Evolutionary conservation across 2,888 invertebrate genomes (phyloP).

Genomic region (Lycia hirtaria): DNA sequence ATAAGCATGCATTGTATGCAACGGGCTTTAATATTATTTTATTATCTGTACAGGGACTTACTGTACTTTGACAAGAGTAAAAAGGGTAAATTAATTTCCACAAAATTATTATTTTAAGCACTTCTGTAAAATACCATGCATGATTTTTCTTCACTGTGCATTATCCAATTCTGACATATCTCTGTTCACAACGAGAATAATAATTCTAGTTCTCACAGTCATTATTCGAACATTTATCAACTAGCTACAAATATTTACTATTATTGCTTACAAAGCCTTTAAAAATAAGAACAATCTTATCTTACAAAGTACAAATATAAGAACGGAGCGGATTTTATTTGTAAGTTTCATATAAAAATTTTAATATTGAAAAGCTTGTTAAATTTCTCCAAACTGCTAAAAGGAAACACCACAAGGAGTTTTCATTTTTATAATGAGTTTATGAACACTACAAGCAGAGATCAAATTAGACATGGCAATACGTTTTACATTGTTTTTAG

Average conservation of each 20-base stretch:
- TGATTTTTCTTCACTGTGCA: neutral
- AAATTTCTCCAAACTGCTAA: conserved; percentile 62
- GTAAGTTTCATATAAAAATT: conserved; percentile 59
- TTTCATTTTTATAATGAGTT: conserved; percentile 47
- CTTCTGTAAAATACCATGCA: conserved; percentile 17
- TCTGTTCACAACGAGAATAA: conserved; percentile 48
- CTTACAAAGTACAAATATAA: conserved; percentile 63
- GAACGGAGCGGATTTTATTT: conserved; percentile 62
- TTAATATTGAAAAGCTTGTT: conserved; percentile 58
- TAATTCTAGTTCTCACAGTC: conserved; percentile 53
- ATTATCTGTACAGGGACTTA: too few species aligned
- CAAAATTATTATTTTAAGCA: too few species aligned
- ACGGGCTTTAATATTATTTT: neutral
- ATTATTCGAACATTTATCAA: conserved; percentile 55
- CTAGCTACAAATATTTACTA: conserved; percentile 62
- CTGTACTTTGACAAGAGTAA: too few species aligned
- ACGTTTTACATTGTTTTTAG: conserved; percentile 62
- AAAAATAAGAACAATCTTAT: conserved; percentile 64
- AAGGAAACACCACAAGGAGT: conserved; percentile 55
- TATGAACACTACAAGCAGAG: conserved; percentile 74
- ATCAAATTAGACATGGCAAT: conserved; percentile 80
- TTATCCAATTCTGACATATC: conserved; percentile 9
- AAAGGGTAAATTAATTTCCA: too few species aligned
- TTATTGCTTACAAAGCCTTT: conserved; percentile 67
- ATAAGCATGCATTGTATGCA: neutral